phyloP scores from a whole-genome alignment of 2,888 invertebrate genomes.

The Ichneumon xanthorius region DNA sequence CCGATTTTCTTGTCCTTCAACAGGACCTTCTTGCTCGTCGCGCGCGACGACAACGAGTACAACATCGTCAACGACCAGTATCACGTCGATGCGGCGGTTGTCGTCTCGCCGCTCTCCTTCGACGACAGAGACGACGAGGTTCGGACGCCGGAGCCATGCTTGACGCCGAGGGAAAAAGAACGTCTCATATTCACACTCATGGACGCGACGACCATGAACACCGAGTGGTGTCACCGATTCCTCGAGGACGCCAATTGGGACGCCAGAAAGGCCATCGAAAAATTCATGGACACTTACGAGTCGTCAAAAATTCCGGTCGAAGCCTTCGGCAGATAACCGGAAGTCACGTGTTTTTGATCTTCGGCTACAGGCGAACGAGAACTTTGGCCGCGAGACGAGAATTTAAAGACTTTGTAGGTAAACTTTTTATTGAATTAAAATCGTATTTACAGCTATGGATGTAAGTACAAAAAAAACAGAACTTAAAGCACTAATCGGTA shows the following conservation, averaged over 20 bases:
- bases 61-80: slow-evolving; percentile 90
- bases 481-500: neutral
- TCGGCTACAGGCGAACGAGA: neutral
- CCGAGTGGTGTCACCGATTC: slow-evolving; percentile 72
- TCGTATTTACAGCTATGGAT: slow-evolving; percentile 36
- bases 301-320: slow-evolving; percentile 69
- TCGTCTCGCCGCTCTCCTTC: slow-evolving; percentile 59
- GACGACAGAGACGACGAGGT: slow-evolving; percentile 55
- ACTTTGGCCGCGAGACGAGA: too few species aligned
- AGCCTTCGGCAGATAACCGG: slow-evolving; percentile 65
- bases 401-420: neutral
- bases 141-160: neutral
- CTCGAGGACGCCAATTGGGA: slow-evolving; percentile 75
- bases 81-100: slow-evolving; percentile 84
- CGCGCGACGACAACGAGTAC: slow-evolving; percentile 85
- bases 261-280: slow-evolving; percentile 72
- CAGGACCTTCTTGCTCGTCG: slow-evolving; percentile 87
- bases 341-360: neutral
- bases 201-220: slow-evolving; percentile 75
- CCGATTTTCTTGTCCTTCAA: slow-evolving; percentile 86
- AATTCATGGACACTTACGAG: slow-evolving; percentile 74
- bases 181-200: slow-evolving; percentile 70
- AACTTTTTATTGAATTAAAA: slow-evolving; percentile 44
- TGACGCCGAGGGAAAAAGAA: slow-evolving; percentile 72
- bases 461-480: slow-evolving; percentile 28